Conservation (phyloP, 2,113 vertebrate genomes). For the Ophiodon elongatus region DNA sequence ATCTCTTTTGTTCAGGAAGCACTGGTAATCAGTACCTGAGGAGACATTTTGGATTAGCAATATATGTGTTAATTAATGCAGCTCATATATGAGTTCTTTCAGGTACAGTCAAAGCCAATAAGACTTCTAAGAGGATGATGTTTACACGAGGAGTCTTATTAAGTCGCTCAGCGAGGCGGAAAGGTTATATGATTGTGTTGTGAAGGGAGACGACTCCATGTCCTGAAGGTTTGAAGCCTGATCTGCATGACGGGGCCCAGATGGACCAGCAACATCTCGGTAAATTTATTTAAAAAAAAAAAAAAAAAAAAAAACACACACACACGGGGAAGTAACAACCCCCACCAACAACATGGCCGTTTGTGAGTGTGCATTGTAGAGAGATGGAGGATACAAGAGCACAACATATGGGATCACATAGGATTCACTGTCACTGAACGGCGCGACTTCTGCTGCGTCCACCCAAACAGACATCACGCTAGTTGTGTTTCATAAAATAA, state of each 20-base stretch:
- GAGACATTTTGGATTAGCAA: slow-evolving; percentile 1
- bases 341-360: not conserved
- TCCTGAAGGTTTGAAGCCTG: slow-evolving; percentile 51
- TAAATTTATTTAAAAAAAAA: slow-evolving; percentile 1
- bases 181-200: slow-evolving; percentile 46
- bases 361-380: not conserved
- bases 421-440: slow-evolving; percentile 11
- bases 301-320: too few relatives aligned
- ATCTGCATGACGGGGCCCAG: slow-evolving; percentile 73
- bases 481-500: not conserved
- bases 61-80: not conserved
- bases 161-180: slow-evolving; percentile 69
- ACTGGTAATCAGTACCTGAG: not conserved
- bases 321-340: slow-evolving; percentile 6
- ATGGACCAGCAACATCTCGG: slow-evolving; percentile 56
- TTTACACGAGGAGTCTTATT: slow-evolving; percentile 63
- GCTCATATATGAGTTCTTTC: slow-evolving; percentile 9
- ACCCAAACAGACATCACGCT: slow-evolving; percentile 15
- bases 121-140: slow-evolving; percentile 1
- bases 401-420: slow-evolving; percentile 26
- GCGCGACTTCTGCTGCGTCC: slow-evolving; percentile 31
- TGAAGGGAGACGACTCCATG: slow-evolving; percentile 53
- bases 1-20: not conserved
- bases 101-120: slow-evolving; percentile 9
- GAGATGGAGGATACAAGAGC: slow-evolving; percentile 6